phyloP scores from a whole-genome alignment of 2,113 vertebrate species.

The Pituophis catenifer region DNA sequence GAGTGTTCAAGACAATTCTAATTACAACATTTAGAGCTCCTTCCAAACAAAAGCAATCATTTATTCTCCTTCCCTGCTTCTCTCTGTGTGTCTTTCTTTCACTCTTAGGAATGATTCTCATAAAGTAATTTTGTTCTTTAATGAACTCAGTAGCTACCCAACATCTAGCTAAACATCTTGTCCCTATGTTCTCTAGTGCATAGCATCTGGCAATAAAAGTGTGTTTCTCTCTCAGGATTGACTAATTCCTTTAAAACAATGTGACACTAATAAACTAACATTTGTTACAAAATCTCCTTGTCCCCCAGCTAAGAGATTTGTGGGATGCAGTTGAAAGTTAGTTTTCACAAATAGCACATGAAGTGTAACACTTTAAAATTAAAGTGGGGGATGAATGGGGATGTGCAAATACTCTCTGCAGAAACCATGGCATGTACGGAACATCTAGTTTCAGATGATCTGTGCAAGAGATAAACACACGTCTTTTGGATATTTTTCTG shows the following conservation, averaged over 20 bases:
- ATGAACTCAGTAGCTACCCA: background rate
- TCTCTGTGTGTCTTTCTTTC: background rate
- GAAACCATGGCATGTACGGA: background rate
- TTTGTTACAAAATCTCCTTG: background rate
- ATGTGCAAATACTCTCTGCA: background rate
- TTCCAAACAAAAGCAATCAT: background rate
- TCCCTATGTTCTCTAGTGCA: background rate
- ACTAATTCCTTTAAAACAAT: constrained; percentile 1
- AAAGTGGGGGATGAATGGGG: background rate
- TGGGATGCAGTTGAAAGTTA: background rate
- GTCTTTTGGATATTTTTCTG: background rate
- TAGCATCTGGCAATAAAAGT: background rate
- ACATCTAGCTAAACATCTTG: background rate
- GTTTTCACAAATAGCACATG: background rate
- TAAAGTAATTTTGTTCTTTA: constrained; percentile 13
- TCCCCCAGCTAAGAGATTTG: background rate
- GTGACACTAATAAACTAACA: background rate
- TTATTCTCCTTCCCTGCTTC: background rate
- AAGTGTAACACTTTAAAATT: background rate
- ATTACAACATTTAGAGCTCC: background rate
- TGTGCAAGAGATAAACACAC: background rate
- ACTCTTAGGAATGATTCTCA: background rate
- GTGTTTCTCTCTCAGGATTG: background rate
- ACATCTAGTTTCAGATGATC: background rate
- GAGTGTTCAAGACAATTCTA: background rate